phyloP scores from a whole-genome alignment of 1,140 invertebrate species.

The Drosophila elegans region DNA sequence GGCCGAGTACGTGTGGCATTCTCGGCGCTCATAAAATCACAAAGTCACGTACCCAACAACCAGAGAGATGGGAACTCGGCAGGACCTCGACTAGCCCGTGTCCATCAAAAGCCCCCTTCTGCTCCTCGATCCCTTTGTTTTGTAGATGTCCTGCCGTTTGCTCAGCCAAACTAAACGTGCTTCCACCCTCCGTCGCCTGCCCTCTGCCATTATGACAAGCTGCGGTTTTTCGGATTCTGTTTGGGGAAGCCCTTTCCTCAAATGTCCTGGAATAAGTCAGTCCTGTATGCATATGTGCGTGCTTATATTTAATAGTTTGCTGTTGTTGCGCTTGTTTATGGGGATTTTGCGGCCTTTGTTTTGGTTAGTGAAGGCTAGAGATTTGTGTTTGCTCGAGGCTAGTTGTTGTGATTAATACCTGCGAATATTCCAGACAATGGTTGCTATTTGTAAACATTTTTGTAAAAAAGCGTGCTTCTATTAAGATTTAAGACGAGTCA shows the following conservation, averaged over 20 bases:
- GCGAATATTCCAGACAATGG: constrained; percentile 60
- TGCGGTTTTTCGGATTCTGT: constrained; percentile 59
- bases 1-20: constrained; percentile 70
- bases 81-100: constrained; percentile 55
- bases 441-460: constrained; percentile 50
- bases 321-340: constrained; percentile 69
- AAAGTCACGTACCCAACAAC: constrained; percentile 70
- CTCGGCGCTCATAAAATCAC: constrained; percentile 78
- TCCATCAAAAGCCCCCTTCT: constrained; percentile 50
- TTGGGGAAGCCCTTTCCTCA: constrained; percentile 31
- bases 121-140: constrained; percentile 25
- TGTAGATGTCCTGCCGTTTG: constrained; percentile 63
- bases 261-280: constrained; percentile 59
- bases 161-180: constrained; percentile 61
- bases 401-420: constrained; percentile 68
- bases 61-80: constrained; percentile 18
- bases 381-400: constrained; percentile 13
- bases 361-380: not conserved
- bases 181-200: constrained; percentile 29
- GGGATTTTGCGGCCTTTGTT: constrained; percentile 17
- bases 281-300: constrained; percentile 39
- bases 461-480: too few relatives aligned
- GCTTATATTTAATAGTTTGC: constrained; percentile 79
- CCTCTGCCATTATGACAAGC: constrained; percentile 79
- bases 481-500: too few relatives aligned